Evolutionary conservation across 1,140 invertebrate genomes (phyloP), one percentile per base, ranked within the genome.

Genomic region (Pseudachorutes palmiensis): DNA sequence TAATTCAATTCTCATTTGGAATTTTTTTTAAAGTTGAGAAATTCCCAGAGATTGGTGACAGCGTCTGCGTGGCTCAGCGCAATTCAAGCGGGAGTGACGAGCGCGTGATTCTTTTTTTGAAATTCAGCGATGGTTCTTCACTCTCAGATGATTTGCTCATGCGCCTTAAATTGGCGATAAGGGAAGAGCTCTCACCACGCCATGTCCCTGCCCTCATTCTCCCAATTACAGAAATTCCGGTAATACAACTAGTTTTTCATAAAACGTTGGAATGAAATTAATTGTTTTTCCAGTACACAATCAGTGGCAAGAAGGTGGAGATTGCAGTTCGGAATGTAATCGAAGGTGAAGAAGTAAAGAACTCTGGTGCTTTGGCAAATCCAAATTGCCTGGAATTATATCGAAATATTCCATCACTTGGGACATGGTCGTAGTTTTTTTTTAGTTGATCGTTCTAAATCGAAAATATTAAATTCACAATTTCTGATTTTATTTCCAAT

Each of bases 261-360:
- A 49, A n/a, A 2, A 26, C n/a, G 19, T 33, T 16, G n/a, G 45
- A 22, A 64, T 16, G 36, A 64, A 22, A 19, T 41, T 14, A 61
- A 70, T 69, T 48, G 2, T 75, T n/a, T n/a, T n/a, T n/a, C n/a
- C n/a, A n/a, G 74, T 85, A 85, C 73, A 85, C 83, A 61, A 79
- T 82, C 31, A 83, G 78, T 75, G 83, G 83, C 1, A 85, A 85
- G 76, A 85, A 85, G 72, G 82, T 85, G 29, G 83, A 85, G 74
- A 76, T 84, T n/a, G 82, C 83, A 26, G 82, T 85, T 1, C 79
- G 82, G 62, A 78, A 81, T 67, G 78, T 82, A 19, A 78, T 85
- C 2, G 76, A 80, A 59, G 80, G 80, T 1, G 72, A 80, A 51
- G 66, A 70, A 67, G 75, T 76, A 0, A 70, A 70, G 33, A 74